Evolutionary conservation across 2,888 invertebrate species (phyloP).

Genomic region (Chorisops tibialis): DNA sequence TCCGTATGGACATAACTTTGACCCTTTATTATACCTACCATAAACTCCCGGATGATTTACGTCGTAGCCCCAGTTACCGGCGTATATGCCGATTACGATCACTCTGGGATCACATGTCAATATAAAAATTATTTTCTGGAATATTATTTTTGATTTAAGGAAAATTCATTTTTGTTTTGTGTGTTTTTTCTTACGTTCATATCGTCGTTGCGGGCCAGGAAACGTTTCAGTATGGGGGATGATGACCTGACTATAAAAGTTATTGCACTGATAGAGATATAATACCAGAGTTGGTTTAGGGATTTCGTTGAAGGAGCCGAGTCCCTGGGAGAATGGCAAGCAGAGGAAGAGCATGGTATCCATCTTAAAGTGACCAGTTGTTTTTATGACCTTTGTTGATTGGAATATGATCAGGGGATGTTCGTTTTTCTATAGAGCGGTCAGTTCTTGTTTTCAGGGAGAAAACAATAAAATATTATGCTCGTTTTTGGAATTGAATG

Average conservation of each 20-base stretch:
- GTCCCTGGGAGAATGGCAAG: slow-evolving; percentile 1
- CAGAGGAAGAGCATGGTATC: slow-evolving; percentile 1
- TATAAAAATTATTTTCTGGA: slow-evolving; percentile 35
- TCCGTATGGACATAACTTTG: slow-evolving; percentile 19
- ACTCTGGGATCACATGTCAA: slow-evolving; percentile 35
- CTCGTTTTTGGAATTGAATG: too few relatives aligned
- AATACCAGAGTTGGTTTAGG: too few relatives aligned
- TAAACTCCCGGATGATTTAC: slow-evolving; percentile 21
- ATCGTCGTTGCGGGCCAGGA: neutral
- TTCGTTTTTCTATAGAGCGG: neutral
- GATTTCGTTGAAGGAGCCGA: too few relatives aligned
- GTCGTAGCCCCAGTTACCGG: neutral
- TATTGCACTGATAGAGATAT: slow-evolving; percentile 25
- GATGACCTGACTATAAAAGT: slow-evolving; percentile 17
- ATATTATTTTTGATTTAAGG: slow-evolving; percentile 36
- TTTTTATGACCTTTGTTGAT: slow-evolving; percentile 33
- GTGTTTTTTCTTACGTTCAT: neutral
- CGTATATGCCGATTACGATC: slow-evolving; percentile 31
- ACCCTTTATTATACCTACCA: slow-evolving; percentile 27
- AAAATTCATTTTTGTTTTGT: slow-evolving; percentile 27
- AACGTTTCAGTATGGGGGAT: neutral
- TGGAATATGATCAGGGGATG: slow-evolving; percentile 30
- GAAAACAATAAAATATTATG: too few relatives aligned
- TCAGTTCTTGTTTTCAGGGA: too few relatives aligned
- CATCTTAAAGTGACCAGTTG: slow-evolving; percentile 33